phyloP scores from a whole-genome alignment of 2,888 invertebrate genomes.

The Leptinotarsa tumamoca region DNA sequence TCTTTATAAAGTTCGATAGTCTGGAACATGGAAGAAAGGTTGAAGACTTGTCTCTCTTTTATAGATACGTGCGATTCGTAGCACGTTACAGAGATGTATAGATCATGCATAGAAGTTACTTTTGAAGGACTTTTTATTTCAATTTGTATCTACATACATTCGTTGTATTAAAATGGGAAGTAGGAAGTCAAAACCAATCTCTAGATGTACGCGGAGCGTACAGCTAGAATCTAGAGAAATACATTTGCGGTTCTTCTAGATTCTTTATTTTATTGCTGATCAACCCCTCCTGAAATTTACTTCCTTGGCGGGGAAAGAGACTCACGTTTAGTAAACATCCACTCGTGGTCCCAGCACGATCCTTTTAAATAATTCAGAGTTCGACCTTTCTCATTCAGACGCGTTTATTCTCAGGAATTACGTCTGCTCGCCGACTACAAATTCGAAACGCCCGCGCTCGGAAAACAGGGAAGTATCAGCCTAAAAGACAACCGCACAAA shows the following conservation, averaged over 20 bases:
- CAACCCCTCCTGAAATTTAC: not conserved
- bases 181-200: too few relatives aligned
- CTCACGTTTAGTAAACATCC: not conserved
- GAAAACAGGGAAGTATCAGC: not conserved
- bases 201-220: too few relatives aligned
- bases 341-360: not conserved
- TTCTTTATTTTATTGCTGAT: not conserved
- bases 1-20: too few relatives aligned
- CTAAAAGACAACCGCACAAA: not conserved
- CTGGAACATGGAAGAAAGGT: too few relatives aligned
- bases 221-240: too few relatives aligned
- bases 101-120: too few relatives aligned
- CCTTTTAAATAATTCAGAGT: conserved; percentile 12
- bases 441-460: not conserved
- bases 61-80: too few relatives aligned
- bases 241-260: not conserved
- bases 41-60: too few relatives aligned
- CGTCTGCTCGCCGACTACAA: conserved; percentile 2
- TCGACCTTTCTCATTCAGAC: not conserved
- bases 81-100: too few relatives aligned
- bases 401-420: not conserved
- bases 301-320: not conserved
- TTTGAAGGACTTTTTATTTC: too few relatives aligned
- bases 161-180: too few relatives aligned
- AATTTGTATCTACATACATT: too few relatives aligned